Evolutionary conservation across 2,888 invertebrate species (phyloP).

Genomic region (Trachelus iudaicus): DNA sequence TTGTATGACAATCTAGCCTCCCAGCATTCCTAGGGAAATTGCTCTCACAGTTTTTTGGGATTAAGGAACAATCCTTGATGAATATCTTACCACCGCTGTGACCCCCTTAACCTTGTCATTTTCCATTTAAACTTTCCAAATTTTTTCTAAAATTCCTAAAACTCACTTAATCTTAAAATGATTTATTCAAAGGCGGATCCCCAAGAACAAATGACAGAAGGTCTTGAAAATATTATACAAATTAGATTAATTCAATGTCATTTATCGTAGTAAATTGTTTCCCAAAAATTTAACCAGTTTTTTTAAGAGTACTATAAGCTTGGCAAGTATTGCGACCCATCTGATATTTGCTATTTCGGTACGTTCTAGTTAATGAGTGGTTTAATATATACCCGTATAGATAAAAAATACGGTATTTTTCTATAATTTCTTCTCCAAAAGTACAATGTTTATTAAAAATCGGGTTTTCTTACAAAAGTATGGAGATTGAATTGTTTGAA

Average conservation of each 20-base stretch:
- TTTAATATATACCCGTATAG: too few species aligned
- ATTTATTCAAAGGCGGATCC: background rate
- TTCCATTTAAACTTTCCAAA: background rate
- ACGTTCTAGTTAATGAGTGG: background rate
- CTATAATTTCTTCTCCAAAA: too few species aligned
- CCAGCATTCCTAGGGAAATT: constrained; percentile 31
- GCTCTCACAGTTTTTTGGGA: constrained; percentile 21
- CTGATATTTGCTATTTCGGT: background rate
- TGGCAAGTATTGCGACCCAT: background rate
- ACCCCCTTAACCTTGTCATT: background rate
- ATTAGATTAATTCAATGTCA: background rate
- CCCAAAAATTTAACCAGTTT: background rate
- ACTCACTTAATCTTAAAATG: background rate
- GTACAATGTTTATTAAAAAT: too few species aligned
- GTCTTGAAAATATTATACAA: background rate
- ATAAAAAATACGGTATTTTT: too few species aligned
- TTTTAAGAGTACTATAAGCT: background rate
- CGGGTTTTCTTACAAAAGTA: too few species aligned
- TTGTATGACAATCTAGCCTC: constrained; percentile 11
- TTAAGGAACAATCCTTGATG: background rate
- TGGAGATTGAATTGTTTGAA: too few species aligned
- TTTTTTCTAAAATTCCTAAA: background rate
- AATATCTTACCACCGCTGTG: background rate
- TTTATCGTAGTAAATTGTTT: background rate
- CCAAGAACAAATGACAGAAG: background rate